Base-by-base conservation (phyloP, 2,888 invertebrate species). In the Cartodere bifasciata region DNA sequence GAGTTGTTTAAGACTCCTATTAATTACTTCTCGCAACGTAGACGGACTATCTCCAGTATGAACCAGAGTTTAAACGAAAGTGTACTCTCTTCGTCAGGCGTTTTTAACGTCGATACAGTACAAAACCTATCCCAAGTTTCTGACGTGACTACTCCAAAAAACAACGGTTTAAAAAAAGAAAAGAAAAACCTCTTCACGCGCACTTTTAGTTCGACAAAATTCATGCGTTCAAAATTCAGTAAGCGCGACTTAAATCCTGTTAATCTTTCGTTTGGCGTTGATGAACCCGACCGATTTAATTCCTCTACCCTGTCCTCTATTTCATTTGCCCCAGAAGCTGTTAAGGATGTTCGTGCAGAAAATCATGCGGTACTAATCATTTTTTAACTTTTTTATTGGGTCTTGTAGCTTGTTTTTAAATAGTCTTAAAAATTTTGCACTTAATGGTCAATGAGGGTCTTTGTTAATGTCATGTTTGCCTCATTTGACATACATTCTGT, bases 1-100 rank as follows among this genome's bases (percentile, higher is more conserved):
- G 49, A 46, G 30, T 52, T 60, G 31, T 58, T 60, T 32, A 54
- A 55, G 32, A 59, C 58, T 1, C 58, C 58, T 1, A 45, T 60
- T 3, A 53, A 49, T 32, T 58, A 57, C 41, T 52, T 60, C 34
- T 51, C 58, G 7, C 53, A 56, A 38, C 48, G 60, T 13, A 42
- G 60, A 33, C 46, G 56, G 5, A 59, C 58, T 1, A 56, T 56
- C 11, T 35, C 48, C 4, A 43, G 36, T 27, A 47, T 49, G 26
- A 48, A 47, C 30, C 48, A 48, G 34, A 52, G 45, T 29, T 42
- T 57, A 28, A 54, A 56, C 38, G 50, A 53, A 11, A 58, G 53
- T 34, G 49, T 57, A 10, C 40, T 52, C 12, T 57, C 60, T 1
- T 50, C 46, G 34, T 59, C 58, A 3, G 58, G 58, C 4, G 36